A percentile compares a stretch with the other conserved stretches of the same genome.
These are phyloP conservation scores for Monomorium pharaonis DNA, from an alignment of 1,140 invertebrate genomes.

Conservation along the genomic window DNA sequence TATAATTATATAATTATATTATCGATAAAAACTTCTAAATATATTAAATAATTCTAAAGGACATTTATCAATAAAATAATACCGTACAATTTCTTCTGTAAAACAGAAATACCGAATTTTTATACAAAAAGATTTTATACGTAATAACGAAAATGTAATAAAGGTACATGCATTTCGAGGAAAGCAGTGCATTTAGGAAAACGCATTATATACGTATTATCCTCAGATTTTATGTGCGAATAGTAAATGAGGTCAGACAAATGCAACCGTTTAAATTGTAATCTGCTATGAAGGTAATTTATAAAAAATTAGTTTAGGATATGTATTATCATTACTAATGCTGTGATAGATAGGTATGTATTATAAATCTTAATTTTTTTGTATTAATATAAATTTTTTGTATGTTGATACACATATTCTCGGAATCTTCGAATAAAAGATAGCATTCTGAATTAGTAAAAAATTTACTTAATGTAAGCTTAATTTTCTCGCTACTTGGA, in stretches of 20 bases:
- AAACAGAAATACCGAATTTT: neutral
- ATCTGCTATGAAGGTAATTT: constrained; percentile 5
- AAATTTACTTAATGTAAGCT: too few species aligned
- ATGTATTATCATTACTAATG: too few species aligned
- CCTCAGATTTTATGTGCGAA: constrained; percentile 5
- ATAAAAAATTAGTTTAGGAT: constrained; percentile 15
- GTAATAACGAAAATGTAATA: constrained; percentile 7
- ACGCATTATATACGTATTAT: constrained; percentile 56
- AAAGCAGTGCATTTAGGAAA: constrained; percentile 32
- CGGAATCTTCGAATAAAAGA: too few species aligned
- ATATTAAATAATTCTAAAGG: neutral
- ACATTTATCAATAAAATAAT: neutral
- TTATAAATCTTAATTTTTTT: too few species aligned
- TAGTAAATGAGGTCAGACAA: constrained; percentile 34
- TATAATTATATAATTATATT: too few species aligned
- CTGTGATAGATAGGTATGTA: neutral
- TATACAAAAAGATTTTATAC: neutral
- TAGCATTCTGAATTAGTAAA: too few species aligned
- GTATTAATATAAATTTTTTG: too few species aligned
- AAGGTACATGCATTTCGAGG: neutral
- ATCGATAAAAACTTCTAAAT: neutral
- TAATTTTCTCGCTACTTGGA: too few species aligned
- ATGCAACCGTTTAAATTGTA: constrained; percentile 38
- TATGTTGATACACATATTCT: too few species aligned
- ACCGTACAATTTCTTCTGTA: neutral